Evolutionary conservation across 2,797 vertebrate species (phyloP).

Genomic region (Thripadectes ignobilis): DNA sequence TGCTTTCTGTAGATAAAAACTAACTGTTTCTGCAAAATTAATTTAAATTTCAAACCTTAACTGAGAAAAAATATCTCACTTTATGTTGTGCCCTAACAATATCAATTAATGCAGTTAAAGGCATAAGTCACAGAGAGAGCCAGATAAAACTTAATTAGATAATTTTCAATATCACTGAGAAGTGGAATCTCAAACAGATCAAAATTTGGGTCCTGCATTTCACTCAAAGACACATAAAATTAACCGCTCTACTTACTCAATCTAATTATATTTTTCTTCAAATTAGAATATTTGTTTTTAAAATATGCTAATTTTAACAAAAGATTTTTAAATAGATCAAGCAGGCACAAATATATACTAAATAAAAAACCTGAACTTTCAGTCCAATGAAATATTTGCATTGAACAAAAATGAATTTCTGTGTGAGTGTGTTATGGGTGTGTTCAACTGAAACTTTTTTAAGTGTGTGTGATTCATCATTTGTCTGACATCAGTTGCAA

Average conservation of each 20-base stretch:
- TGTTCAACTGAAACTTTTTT: neutral
- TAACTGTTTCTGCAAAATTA: neutral
- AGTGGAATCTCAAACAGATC: neutral
- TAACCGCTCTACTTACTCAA: neutral
- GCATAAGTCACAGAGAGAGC: accelerated
- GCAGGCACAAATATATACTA: neutral
- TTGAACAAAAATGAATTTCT: neutral
- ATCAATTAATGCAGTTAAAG: neutral
- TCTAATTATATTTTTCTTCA: neutral
- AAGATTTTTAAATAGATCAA: neutral
- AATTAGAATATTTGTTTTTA: neutral
- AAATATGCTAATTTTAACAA: neutral
- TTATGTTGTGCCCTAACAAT: neutral
- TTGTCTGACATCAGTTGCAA: constrained; percentile 1
- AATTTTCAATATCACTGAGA: neutral
- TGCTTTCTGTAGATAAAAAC: neutral
- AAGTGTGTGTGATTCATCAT: neutral
- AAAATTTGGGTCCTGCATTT: neutral
- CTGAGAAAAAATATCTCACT: neutral
- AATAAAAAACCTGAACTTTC: neutral
- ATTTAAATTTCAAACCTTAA: neutral
- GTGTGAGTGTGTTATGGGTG: neutral
- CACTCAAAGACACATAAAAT: neutral
- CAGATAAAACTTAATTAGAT: neutral
- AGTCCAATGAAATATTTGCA: neutral